These are phyloP conservation scores for Heterodera filipjevi DNA, from an alignment of 2,888 invertebrate genomes.

Conservation along the genomic window DNA sequence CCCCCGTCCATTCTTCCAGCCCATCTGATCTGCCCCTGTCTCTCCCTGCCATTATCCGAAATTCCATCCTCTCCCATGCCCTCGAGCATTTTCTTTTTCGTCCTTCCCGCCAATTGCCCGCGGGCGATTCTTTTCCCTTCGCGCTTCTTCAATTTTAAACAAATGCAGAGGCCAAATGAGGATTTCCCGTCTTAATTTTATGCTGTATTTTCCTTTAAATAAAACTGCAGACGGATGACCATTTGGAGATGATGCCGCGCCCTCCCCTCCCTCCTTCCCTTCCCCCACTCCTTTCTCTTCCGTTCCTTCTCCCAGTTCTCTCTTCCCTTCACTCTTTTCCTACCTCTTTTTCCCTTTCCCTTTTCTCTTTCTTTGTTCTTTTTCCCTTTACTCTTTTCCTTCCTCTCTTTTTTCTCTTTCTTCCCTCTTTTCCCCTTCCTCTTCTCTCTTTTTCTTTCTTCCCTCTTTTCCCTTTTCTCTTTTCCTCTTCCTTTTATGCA, in stretches of 20 bases:
- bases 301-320: too few species aligned
- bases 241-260: neutral
- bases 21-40: neutral
- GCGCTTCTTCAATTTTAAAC: constrained; percentile 3
- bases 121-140: neutral
- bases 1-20: neutral
- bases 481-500: too few species aligned
- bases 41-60: neutral
- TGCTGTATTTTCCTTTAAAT: neutral
- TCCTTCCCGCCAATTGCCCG: neutral
- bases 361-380: too few species aligned
- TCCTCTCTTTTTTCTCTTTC: too few species aligned
- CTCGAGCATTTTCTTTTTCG: neutral
- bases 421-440: too few species aligned
- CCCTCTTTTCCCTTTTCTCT: too few species aligned
- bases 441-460: too few species aligned
- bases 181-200: neutral
- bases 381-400: too few species aligned
- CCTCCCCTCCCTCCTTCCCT: too few species aligned
- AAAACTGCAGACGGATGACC: neutral
- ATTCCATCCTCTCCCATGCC: constrained; percentile 4
- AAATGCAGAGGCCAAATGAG: neutral
- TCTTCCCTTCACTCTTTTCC: too few species aligned
- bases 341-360: too few species aligned
- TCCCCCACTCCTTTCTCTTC: neutral